Evolutionary conservation across 2,888 invertebrate genomes (phyloP), one percentile per base, ranked within the genome.

Genomic region (Coecobrya sp.): DNA sequence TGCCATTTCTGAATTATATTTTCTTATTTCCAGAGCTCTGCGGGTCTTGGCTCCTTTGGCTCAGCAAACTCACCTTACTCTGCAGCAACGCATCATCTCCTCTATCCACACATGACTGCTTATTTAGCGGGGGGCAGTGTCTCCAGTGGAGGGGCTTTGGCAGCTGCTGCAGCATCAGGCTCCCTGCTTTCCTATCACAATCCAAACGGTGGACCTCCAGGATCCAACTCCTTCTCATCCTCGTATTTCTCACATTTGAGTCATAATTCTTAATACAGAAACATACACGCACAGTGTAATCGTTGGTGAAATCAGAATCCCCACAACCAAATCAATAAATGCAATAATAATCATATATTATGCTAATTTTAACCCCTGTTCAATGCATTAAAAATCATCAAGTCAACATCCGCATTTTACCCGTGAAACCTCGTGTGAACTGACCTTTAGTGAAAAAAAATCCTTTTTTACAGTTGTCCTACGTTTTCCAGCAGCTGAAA

Each of bases 1-100:
- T 36, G 0, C n/a, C 27, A 27, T 70, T 36, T 79, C 27, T 45
- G 65, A 49, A 49, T 68, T 85, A 19, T 0, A 68, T 68, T 68
- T n/a, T 49, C 11, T 70, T 87, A 10, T 68, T 70, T 25, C 68
- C 82, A 94, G 97, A 89, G 30, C 62, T 93, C 81, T n/a, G 94
- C 81, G 25, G 94, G 94, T 82, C 92, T 94, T 22, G 95, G 95
- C 19, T 94, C 94, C 13, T 95, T 95, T 73, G 95, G 95, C 68
- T 93, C 94, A 68, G 94, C 93, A 45, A 93, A 93, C 45, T 94
- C 94, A 70, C 94, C 94, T 11, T 94, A 94, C 88, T 94, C 95
- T 10, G 94, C 95, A 27, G 94, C 94, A 13, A 95, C 95, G 16
- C 95, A 95, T 89, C 95, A 95, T 68, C 94, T 95, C 30, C 92